phyloP scores from a whole-genome alignment of 2,113 vertebrate genomes.

The Brachionichthys hirsutus region DNA sequence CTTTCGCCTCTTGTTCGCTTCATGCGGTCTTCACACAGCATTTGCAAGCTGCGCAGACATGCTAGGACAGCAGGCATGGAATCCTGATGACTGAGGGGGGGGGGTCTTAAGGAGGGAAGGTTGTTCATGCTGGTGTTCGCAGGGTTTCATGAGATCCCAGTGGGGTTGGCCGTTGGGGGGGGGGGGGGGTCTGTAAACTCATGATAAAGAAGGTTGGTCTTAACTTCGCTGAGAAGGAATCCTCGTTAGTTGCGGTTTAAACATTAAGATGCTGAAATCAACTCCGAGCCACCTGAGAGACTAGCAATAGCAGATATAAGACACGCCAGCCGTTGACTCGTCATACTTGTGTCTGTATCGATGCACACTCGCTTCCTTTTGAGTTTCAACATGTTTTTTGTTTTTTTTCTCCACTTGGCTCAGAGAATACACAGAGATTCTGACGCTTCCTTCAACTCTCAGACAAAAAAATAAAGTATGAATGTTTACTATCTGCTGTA shows the following conservation, averaged over 20 bases:
- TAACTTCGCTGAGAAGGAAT: conserved; percentile 12
- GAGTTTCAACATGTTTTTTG: conserved; percentile 51
- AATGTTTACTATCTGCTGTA: conserved; percentile 87
- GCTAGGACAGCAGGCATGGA: conserved; percentile 43
- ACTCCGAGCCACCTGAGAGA: conserved; percentile 28
- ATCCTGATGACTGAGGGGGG: conserved; percentile 31
- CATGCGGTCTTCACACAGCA: conserved; percentile 63
- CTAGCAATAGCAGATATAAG: conserved; percentile 11
- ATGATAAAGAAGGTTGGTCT: conserved; percentile 51
- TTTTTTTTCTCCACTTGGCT: conserved; percentile 79
- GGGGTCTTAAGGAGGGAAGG: conserved; percentile 47
- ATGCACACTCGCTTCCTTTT: conserved; percentile 27
- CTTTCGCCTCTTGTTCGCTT: conserved; percentile 35
- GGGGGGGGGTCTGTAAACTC: conserved; percentile 56
- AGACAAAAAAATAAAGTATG: conserved; percentile 94
- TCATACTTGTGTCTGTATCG: conserved; percentile 16
- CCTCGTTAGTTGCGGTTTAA: conserved; percentile 27
- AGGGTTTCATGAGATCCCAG: conserved; percentile 46
- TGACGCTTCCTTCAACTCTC: conserved; percentile 80
- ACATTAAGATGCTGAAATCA: conserved; percentile 31
- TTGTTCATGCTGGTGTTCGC: conserved; percentile 81
- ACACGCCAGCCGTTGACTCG: not conserved
- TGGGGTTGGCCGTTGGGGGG: conserved; percentile 6
- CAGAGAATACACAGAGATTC: conserved; percentile 79
- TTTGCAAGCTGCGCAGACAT: conserved; percentile 52